These are phyloP conservation scores for Temnothorax longispinosus DNA, from an alignment of 1,140 invertebrate species.

Conservation along the genomic window DNA sequence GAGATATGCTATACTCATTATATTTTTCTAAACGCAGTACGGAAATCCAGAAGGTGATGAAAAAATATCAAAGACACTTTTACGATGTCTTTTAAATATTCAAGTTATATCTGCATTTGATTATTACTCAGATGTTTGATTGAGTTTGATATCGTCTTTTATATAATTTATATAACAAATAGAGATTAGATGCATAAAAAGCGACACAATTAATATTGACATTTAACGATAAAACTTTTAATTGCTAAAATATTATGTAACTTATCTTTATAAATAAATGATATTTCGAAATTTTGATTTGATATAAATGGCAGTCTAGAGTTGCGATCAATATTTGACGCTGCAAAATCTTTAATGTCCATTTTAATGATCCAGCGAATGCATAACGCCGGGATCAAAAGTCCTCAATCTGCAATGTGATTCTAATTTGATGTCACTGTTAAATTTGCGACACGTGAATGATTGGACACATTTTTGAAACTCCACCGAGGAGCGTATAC, in stretches of 20 bases:
- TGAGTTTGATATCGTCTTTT: neutral
- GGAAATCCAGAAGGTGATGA: slow-evolving; percentile 15
- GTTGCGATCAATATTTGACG: slow-evolving; percentile 21
- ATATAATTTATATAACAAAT: neutral
- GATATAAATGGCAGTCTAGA: slow-evolving; percentile 29
- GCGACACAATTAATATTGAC: neutral
- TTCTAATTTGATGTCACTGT: neutral
- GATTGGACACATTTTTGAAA: neutral
- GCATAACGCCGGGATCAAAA: neutral
- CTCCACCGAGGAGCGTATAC: slow-evolving; percentile 33
- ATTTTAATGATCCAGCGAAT: neutral
- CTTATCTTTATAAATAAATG: slow-evolving; percentile 10
- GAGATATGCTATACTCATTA: neutral
- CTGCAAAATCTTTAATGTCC: neutral
- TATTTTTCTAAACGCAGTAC: slow-evolving; percentile 17
- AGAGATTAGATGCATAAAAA: neutral
- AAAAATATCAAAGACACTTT: slow-evolving; percentile 7
- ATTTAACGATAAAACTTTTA: neutral
- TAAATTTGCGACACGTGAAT: slow-evolving; percentile 9
- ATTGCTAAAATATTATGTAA: neutral
- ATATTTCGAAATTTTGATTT: slow-evolving; percentile 43
- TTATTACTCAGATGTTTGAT: neutral
- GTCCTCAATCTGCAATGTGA: neutral
- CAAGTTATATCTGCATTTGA: neutral
- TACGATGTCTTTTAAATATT: neutral